Evolutionary conservation across 1,140 invertebrate genomes (phyloP).

Genomic region (Bactericera cockerelli): DNA sequence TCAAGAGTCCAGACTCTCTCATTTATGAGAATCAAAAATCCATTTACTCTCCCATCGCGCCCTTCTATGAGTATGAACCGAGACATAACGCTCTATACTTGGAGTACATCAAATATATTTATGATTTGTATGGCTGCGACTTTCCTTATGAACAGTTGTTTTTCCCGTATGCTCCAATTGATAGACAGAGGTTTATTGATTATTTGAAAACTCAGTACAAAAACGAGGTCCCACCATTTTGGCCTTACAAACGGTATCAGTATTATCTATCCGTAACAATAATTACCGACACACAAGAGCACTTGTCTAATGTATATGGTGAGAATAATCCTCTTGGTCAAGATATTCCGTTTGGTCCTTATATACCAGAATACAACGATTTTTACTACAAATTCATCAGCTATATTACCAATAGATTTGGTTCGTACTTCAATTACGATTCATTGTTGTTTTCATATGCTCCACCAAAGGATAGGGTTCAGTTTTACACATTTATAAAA

Average conservation of each 20-base stretch:
- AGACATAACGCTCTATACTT: background rate
- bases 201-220: constrained; percentile 7
- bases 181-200: background rate
- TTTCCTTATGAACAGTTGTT: constrained; percentile 6
- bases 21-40: constrained; percentile 5
- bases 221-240: background rate
- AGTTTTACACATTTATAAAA: background rate
- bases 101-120: constrained; percentile 2
- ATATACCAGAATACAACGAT: background rate
- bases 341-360: constrained; percentile 7
- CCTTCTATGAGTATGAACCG: background rate
- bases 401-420: background rate
- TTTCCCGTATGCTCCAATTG: background rate
- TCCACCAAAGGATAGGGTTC: background rate
- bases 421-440: constrained; percentile 4
- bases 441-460: background rate
- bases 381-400: background rate
- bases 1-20: background rate
- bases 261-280: background rate
- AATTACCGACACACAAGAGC: background rate
- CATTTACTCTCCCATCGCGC: background rate
- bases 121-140: constrained; percentile 1
- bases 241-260: constrained; percentile 4
- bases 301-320: background rate
- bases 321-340: constrained; percentile 3